Percentiles rank a stretch among this genome's conserved stretches.
phyloP scores from a whole-genome alignment of 2,888 invertebrate species.

The Diarsia rubi region DNA sequence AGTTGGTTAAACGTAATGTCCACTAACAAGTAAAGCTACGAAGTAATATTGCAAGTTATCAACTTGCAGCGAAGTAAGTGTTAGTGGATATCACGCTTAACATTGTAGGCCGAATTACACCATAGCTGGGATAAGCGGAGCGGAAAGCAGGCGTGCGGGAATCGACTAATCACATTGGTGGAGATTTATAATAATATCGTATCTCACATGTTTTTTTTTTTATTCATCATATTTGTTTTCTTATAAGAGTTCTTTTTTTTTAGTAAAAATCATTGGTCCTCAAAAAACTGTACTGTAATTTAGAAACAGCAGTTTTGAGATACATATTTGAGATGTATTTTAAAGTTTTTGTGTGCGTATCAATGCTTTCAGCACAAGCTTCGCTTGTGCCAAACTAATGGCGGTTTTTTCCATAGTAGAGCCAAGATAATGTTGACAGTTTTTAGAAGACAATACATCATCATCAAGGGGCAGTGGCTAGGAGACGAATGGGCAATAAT shows the following conservation, averaged over 20 bases:
- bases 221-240: neutral
- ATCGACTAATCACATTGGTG: neutral
- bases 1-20: neutral
- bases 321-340: neutral
- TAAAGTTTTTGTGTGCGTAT: neutral
- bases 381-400: neutral
- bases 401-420: neutral
- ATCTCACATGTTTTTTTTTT: neutral
- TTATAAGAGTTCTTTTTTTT: neutral
- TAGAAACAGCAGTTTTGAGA: neutral
- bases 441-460: no score
- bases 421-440: no score
- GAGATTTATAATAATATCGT: neutral
- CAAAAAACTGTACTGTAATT: no score
- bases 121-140: neutral
- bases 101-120: neutral
- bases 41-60: neutral
- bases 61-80: neutral
- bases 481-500: no score
- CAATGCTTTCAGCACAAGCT: neutral
- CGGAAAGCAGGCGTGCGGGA: neutral
- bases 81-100: neutral
- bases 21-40: conserved; percentile 11
- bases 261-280: neutral
- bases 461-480: no score